A percentile compares a stretch with the other conserved stretches of the same genome.
Evolutionary conservation across 2,797 vertebrate species (phyloP).

Genomic region (Galago senegalensis): DNA sequence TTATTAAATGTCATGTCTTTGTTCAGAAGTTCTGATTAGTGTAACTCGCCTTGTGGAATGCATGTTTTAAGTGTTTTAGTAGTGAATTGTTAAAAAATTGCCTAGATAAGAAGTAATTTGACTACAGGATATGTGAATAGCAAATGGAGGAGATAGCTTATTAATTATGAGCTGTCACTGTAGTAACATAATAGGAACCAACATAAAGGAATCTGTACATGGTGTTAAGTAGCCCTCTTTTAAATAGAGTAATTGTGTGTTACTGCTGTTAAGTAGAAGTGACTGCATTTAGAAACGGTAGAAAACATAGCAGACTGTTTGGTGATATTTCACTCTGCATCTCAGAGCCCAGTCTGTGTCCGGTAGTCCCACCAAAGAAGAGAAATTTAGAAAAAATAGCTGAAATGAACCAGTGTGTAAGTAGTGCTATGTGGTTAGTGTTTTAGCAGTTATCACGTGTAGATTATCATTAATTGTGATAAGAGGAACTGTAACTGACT

Average conservation of each 20-base stretch:
- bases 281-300: background rate
- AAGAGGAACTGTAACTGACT: slow-evolving; percentile 39
- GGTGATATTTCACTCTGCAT: background rate
- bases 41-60: background rate
- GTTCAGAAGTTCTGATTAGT: slow-evolving; percentile 56
- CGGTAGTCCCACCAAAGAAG: background rate
- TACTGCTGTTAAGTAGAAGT: slow-evolving; percentile 29
- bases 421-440: background rate
- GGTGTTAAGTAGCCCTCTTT: background rate
- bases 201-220: background rate
- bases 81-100: slow-evolving; percentile 33
- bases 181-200: background rate
- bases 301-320: background rate
- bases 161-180: background rate
- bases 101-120: background rate
- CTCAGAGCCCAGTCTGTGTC: slow-evolving; percentile 36
- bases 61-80: background rate
- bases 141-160: background rate
- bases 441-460: background rate
- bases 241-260: background rate
- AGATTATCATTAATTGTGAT: slow-evolving; percentile 46
- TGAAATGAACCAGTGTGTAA: background rate
- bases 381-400: background rate
- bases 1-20: slow-evolving; percentile 54
- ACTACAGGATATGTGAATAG: slow-evolving; percentile 11